Evolutionary conservation across 2,113 vertebrate genomes (phyloP).

Genomic region (Rhabdornis inornatus): DNA sequence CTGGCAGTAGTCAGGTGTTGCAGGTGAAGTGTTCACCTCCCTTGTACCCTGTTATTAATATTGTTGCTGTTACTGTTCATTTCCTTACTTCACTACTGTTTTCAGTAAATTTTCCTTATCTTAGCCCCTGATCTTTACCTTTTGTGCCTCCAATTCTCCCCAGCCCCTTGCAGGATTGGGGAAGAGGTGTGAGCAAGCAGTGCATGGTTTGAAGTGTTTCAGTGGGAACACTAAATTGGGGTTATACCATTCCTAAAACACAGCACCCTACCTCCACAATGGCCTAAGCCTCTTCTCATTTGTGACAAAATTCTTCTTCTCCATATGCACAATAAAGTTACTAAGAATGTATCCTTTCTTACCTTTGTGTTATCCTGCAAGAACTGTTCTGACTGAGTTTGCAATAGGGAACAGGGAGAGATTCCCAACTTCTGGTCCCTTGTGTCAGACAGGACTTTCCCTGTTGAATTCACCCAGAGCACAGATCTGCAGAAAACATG

Average conservation of each 20-base stretch:
- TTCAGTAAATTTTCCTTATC: neutral
- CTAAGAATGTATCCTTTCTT: neutral
- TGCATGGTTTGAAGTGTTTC: neutral
- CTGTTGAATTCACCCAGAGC: neutral
- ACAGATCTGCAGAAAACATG: neutral
- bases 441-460: neutral
- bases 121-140: neutral
- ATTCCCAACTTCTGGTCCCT: neutral
- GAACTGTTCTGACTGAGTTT: neutral
- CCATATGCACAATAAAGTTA: neutral
- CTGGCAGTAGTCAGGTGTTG: neutral
- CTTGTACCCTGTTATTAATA: neutral
- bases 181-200: neutral
- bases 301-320: neutral
- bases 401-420: neutral
- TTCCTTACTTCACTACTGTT: neutral
- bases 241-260: neutral
- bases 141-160: neutral
- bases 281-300: neutral
- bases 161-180: neutral
- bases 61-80: neutral
- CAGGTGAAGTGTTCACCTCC: accelerated
- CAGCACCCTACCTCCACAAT: neutral
- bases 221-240: neutral
- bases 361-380: neutral